Evolutionary conservation across 2,888 invertebrate species (phyloP).

Genomic region (Pristionchus fissidentatus): DNA sequence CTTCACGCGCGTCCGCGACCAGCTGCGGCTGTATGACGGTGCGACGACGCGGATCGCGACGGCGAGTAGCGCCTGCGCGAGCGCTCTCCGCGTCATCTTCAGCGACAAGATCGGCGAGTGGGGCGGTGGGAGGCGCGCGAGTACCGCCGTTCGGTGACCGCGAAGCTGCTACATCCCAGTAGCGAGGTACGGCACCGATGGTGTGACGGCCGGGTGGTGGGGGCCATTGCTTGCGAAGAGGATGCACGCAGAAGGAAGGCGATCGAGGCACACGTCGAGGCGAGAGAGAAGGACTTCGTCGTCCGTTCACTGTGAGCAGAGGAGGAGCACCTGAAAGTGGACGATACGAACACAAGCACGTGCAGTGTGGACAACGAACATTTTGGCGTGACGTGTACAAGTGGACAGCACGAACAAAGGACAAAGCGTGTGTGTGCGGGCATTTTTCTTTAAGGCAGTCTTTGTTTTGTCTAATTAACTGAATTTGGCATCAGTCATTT

Average conservation of each 20-base stretch:
- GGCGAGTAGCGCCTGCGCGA: not conserved
- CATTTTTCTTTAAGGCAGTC: not conserved
- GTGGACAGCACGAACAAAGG: not conserved
- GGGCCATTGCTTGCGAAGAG: slow-evolving; percentile 37
- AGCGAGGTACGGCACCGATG: slow-evolving; percentile 27
- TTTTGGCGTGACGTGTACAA: not conserved
- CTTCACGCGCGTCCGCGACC: slow-evolving; percentile 32
- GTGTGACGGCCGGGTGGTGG: slow-evolving; percentile 7
- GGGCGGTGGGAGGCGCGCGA: not conserved
- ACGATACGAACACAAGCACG: slow-evolving; percentile 22
- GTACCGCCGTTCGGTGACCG: slow-evolving; percentile 1
- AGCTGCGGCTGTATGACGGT: slow-evolving; percentile 33
- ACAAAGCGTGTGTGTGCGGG: not conserved
- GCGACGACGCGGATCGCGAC: slow-evolving; percentile 12
- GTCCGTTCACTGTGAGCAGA: not conserved
- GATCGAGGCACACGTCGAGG: slow-evolving; percentile 15
- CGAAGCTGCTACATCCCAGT: slow-evolving; percentile 26
- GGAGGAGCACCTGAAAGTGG: slow-evolving; percentile 30
- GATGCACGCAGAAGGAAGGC: slow-evolving; percentile 26
- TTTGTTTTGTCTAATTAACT: not conserved
- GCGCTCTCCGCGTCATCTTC: slow-evolving; percentile 22
- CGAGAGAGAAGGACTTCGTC: not conserved
- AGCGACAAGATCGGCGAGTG: not conserved
- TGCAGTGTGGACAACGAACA: not conserved
- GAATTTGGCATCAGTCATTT: too few species aligned